A percentile compares a stretch with the other conserved stretches of the same genome.
Evolutionary conservation across 2,113 vertebrate species (phyloP).

Genomic region (Indicator maculatus): DNA sequence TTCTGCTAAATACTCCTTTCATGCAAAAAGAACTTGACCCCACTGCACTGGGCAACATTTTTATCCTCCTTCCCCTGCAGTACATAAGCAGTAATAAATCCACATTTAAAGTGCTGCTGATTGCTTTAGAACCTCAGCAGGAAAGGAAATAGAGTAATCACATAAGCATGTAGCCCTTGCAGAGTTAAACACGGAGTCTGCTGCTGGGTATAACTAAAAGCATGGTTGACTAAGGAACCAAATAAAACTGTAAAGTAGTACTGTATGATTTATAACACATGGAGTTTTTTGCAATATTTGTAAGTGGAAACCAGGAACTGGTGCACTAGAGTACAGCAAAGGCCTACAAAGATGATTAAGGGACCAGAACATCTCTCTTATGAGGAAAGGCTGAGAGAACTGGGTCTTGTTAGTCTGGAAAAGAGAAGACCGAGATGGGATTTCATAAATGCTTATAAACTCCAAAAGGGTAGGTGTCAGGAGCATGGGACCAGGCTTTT

Average conservation of each 20-base stretch:
- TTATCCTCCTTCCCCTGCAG: slow-evolving; percentile 24
- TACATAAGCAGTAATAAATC: slow-evolving; percentile 29
- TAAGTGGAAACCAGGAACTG: not conserved
- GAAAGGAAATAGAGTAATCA: slow-evolving; percentile 55
- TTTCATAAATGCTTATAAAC: too few species aligned
- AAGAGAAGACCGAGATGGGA: too few species aligned
- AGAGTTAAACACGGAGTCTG: not conserved
- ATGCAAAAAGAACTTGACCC: slow-evolving; percentile 13
- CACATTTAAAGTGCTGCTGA: slow-evolving; percentile 34
- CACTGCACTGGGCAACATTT: not conserved
- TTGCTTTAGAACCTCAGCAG: slow-evolving; percentile 44
- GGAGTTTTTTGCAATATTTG: not conserved
- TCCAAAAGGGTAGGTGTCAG: too few species aligned
- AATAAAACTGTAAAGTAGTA: slow-evolving; percentile 1
- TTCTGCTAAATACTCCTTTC: slow-evolving; percentile 2
- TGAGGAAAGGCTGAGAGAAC: too few species aligned
- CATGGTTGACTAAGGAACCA: slow-evolving; percentile 19
- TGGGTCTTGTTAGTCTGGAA: too few species aligned
- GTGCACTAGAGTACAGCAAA: too few species aligned
- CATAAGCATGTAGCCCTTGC: slow-evolving; percentile 28
- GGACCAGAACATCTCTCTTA: too few species aligned
- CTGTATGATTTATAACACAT: not conserved
- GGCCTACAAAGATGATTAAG: too few species aligned
- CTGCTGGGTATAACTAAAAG: not conserved
- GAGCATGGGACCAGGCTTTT: too few species aligned